phyloP scores from a whole-genome alignment of 2,113 vertebrate genomes.

The Oophaga pumilio region DNA sequence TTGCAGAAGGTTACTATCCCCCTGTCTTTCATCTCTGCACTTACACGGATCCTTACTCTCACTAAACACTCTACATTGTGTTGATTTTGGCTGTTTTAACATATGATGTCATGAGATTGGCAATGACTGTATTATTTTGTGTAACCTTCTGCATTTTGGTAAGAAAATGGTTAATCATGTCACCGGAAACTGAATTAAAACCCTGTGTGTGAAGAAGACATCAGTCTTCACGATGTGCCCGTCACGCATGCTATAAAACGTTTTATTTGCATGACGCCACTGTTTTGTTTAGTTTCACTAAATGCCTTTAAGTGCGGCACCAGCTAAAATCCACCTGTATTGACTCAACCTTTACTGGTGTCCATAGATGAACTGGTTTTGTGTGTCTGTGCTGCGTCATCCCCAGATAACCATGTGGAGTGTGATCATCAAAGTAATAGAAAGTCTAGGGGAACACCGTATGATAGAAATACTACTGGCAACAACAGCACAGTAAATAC shows the following conservation, averaged over 20 bases:
- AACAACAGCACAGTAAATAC: not conserved
- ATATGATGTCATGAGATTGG: not conserved
- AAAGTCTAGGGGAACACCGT: not conserved
- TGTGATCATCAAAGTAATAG: not conserved
- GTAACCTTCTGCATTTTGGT: not conserved
- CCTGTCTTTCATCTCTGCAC: constrained; percentile 22
- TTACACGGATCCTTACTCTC: not conserved
- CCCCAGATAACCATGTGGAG: not conserved
- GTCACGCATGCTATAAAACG: constrained; percentile 28
- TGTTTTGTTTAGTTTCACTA: constrained; percentile 34
- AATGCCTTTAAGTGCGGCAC: not conserved
- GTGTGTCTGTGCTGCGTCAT: not conserved
- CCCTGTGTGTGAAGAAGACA: not conserved
- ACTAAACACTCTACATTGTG: constrained; percentile 9
- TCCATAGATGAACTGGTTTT: not conserved
- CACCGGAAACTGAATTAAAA: not conserved
- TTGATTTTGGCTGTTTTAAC: constrained; percentile 31
- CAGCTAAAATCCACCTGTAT: constrained; percentile 3
- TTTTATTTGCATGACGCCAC: constrained; percentile 27
- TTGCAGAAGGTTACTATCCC: constrained; percentile 74
- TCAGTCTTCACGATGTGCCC: constrained; percentile 1
- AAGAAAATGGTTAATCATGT: not conserved
- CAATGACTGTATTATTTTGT: not conserved
- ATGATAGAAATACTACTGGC: not conserved
- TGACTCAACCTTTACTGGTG: not conserved